Evolutionary conservation across 1,140 invertebrate species (phyloP), one percentile per base, ranked within the genome.

Genomic region (Sycophaga agraensis): DNA sequence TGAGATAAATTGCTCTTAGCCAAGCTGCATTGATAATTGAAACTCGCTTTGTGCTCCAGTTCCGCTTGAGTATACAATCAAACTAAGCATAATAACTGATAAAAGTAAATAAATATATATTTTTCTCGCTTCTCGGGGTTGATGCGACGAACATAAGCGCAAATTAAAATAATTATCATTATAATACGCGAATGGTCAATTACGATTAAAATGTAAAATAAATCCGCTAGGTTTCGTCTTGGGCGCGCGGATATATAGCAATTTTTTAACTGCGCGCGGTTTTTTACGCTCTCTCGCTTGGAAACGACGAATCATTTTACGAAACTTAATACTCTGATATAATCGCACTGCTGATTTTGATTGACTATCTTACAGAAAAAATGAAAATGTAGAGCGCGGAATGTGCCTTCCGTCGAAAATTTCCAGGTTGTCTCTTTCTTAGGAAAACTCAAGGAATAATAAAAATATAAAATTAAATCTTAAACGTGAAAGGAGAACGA

Each of bases 361-460:
- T 60, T 53, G 39, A 42, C 51, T 62, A 62, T 62, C 24, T 49
- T 62, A 62, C 59, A 62, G 37, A n/a, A 34, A n/a, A 51, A n/a
- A 42, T 51, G 0, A 45, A 53, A 53, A 17, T n/a, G 21, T 48
- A 39, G 28, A 46, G 43, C 54, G 53, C 53, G 60, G 54, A 63
- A 63, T 63, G 60, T 63, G 53, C 31, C 17, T 56, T 46, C 53
- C 60, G 53, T 63, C 46, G 39, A 57, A 57, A 63, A 63, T 63
- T 63, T 22, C 60, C 53, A 63, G 60, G 3, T 43, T 14, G 35
- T 43, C 45, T 57, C 43, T 56, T 42, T 56, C 24, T 55, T 56
- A 55, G 26, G 24, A 56, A 62, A 62, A 48, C 21, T 26, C 19
- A 45, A 62, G 45, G 16, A 61, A 61, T 43, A 43, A n/a, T 40